phyloP scores from a whole-genome alignment of 2,888 invertebrate genomes.

The Pycnomerus fuliginosus region DNA sequence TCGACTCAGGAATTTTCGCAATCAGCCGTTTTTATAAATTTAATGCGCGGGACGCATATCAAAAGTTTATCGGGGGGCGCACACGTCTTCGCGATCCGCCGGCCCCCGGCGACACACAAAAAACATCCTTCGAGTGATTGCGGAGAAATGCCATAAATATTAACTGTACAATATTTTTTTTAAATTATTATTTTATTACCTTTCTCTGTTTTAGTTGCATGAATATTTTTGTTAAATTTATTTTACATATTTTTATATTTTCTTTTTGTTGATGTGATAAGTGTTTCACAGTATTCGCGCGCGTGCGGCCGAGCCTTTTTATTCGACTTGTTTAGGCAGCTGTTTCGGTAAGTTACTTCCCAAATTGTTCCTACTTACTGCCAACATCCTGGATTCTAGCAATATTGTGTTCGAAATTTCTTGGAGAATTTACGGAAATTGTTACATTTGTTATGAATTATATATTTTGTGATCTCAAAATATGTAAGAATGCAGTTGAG shows the following conservation, averaged over 20 bases:
- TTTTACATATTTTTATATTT: conserved; percentile 39
- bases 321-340: conserved; percentile 13
- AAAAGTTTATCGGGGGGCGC: conserved; percentile 33
- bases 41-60: conserved; percentile 41
- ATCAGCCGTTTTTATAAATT: conserved; percentile 33
- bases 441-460: conserved; percentile 52
- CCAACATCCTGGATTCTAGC: conserved; percentile 9
- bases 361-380: conserved; percentile 21
- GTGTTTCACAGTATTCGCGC: conserved; percentile 14
- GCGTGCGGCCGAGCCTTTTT: conserved; percentile 4
- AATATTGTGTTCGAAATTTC: conserved; percentile 23
- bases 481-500: conserved; percentile 51
- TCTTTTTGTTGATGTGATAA: conserved; percentile 42
- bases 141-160: conserved; percentile 20
- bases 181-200: conserved; percentile 22
- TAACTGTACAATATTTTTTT: conserved; percentile 24
- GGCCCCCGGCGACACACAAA: conserved; percentile 13
- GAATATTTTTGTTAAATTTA: conserved; percentile 37
- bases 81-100: conserved; percentile 28
- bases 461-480: conserved; percentile 56
- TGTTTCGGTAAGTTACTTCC: conserved; percentile 11
- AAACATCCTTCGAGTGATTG: conserved; percentile 12
- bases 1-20: conserved; percentile 41
- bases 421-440: conserved; percentile 34
- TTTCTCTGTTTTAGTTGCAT: conserved; percentile 27